Evolutionary conservation across 2,113 vertebrate genomes (phyloP).

Genomic region (Tiliqua scincoides): DNA sequence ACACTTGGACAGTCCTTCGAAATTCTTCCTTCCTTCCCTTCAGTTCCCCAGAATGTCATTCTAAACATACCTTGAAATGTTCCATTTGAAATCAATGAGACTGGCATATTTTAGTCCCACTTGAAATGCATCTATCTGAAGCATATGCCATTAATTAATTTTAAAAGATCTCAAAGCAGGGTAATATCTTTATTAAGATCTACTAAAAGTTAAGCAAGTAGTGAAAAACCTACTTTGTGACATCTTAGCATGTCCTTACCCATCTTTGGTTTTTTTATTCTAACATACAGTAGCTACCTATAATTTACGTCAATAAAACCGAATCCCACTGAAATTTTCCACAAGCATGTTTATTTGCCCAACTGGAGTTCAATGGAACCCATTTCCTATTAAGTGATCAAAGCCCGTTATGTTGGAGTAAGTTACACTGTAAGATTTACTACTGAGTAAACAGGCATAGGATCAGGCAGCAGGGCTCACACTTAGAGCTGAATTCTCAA

Average conservation of each 20-base stretch:
- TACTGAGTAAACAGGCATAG: background rate
- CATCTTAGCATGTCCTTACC: too few relatives aligned
- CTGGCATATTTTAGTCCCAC: background rate
- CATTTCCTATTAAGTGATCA: background rate
- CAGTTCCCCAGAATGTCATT: background rate
- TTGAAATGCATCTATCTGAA: background rate
- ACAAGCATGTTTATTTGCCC: background rate
- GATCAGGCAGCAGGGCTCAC: background rate
- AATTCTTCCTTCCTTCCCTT: background rate
- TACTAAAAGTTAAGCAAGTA: too few relatives aligned
- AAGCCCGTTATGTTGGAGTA: background rate
- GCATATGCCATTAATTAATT: background rate
- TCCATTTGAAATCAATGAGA: background rate
- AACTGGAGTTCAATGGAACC: background rate
- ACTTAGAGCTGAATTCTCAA: background rate
- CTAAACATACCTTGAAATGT: background rate
- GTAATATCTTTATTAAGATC: too few relatives aligned
- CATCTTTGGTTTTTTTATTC: too few relatives aligned
- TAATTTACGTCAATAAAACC: background rate
- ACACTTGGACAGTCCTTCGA: background rate
- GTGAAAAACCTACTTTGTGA: too few relatives aligned
- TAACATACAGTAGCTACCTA: too few relatives aligned
- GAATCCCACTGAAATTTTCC: background rate
- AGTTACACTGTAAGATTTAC: background rate
- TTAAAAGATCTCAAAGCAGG: too few relatives aligned